These are phyloP conservation scores for Tiliqua scincoides DNA, from an alignment of 2,113 vertebrate genomes.

Conservation along the genomic window DNA sequence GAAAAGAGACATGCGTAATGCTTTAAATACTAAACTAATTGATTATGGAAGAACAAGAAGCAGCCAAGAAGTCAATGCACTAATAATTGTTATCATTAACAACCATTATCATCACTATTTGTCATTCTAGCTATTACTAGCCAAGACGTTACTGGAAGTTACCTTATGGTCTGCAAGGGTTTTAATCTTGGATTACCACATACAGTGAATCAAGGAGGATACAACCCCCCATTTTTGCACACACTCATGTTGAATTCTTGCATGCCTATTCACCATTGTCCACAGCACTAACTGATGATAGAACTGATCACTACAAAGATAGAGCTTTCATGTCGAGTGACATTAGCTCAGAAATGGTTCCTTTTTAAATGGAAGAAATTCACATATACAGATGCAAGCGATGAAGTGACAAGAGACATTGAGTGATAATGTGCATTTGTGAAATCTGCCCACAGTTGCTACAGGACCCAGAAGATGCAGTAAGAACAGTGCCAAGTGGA, in stretches of 20 bases:
- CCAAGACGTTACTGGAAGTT: not conserved
- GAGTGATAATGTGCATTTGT: not conserved
- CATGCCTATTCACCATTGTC: not conserved
- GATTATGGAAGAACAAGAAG: conserved; percentile 51
- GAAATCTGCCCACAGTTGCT: not conserved
- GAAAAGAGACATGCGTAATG: conserved; percentile 31
- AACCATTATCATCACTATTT: conserved; percentile 15
- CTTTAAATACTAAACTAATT: conserved; percentile 41
- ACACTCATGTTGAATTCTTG: not conserved
- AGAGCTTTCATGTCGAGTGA: not conserved
- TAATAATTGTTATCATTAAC: conserved; percentile 16
- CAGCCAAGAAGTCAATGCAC: conserved; percentile 25
- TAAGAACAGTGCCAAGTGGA: not conserved
- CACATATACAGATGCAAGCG: not conserved
- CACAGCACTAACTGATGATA: not conserved
- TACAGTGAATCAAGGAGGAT: not conserved
- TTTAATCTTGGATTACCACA: not conserved
- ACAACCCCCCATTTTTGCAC: not conserved
- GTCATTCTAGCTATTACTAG: conserved; percentile 10
- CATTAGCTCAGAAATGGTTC: not conserved
- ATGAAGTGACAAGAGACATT: not conserved
- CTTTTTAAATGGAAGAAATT: not conserved
- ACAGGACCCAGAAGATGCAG: not conserved
- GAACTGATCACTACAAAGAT: not conserved
- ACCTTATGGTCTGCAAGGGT: not conserved